These are phyloP conservation scores for Brachyistius frenatus DNA, from an alignment of 2,113 vertebrate genomes.

Conservation along the genomic window DNA sequence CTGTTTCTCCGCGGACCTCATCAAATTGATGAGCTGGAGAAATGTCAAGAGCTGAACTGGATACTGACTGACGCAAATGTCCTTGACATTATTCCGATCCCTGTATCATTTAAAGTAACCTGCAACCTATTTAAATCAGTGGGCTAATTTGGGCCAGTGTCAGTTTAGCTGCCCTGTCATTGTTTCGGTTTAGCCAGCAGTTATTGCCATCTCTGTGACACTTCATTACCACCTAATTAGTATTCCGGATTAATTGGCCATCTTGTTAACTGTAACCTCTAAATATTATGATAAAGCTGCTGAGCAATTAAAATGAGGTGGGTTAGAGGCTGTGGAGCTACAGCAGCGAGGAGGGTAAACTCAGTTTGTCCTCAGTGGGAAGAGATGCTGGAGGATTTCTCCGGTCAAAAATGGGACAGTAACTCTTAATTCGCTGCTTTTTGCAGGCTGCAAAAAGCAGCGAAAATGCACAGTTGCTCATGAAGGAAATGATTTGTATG, in stretches of 20 bases:
- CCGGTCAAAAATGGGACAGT: background rate
- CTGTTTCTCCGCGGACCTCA: constrained; percentile 25
- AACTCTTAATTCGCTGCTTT: background rate
- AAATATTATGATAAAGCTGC: constrained; percentile 76
- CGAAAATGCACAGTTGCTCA: background rate
- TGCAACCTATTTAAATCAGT: constrained; percentile 61
- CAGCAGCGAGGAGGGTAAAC: constrained; percentile 19
- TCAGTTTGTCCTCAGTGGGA: background rate
- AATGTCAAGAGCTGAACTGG: constrained; percentile 59
- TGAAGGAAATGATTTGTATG: no score
- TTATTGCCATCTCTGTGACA: constrained; percentile 66
- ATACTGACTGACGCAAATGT: constrained; percentile 54
- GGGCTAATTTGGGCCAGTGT: constrained; percentile 61
- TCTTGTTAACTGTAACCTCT: constrained; percentile 78
- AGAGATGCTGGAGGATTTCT: background rate
- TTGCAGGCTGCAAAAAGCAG: background rate
- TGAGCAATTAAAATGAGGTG: constrained; percentile 68
- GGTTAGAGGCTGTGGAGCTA: constrained; percentile 39
- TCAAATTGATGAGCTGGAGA: constrained; percentile 53
- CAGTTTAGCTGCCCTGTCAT: constrained; percentile 66
- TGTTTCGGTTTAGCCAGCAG: constrained; percentile 69
- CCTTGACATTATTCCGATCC: constrained; percentile 70
- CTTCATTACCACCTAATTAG: constrained; percentile 74
- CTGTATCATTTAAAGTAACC: constrained; percentile 50
- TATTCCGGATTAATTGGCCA: constrained; percentile 75